Base-by-base conservation (phyloP, 2,888 invertebrate species). In the Leptinotarsa peninsularis region DNA sequence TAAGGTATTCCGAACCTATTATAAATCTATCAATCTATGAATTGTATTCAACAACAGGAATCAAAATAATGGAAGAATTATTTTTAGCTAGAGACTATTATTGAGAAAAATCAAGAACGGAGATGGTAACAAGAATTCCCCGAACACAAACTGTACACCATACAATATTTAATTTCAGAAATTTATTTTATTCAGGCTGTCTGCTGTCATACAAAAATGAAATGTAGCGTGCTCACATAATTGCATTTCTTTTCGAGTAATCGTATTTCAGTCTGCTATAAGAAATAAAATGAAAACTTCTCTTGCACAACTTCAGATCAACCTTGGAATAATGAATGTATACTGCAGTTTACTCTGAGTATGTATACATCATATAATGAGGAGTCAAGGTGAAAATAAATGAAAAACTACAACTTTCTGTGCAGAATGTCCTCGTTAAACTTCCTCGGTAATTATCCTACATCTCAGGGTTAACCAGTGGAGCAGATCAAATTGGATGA, bases 291-390 rank as follows among this genome's bases (percentile, higher is more conserved):
- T 58, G 2, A 14, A 58, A 58, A 23, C 21, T 21, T 1, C 14
- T 1, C 14, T 58, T 14, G 4, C 4, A 21, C 23, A 23, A 23
- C 58, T 4, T 15, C 58, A 23, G 4, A 58, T 18, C 17, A 21
- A 10, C 58, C 58, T 58, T 58, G 58, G 13, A 10, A 58, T 23
- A 58, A 58, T 21, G 15, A 58, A 58, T 58, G 58, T 58, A 58
- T 21, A 58, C 14, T 7, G 58, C 18, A 15, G 15, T 52, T 23
- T 27, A 23, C 58, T 58, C 1, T 15, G 4, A 58, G 13, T 15
- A 15, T 23, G 23, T 23, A 21, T 58, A 14, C 14, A 58, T 21
- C 14, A 23, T 23, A 13, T 58, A 23, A 14, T 13, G 23, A 21
- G 14, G 14, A 21, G 21, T 23, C 21, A 23, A 58, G 58, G 58